These are phyloP conservation scores for Pachycephala philippinensis DNA, from an alignment of 2,113 vertebrate species.

Conservation along the genomic window DNA sequence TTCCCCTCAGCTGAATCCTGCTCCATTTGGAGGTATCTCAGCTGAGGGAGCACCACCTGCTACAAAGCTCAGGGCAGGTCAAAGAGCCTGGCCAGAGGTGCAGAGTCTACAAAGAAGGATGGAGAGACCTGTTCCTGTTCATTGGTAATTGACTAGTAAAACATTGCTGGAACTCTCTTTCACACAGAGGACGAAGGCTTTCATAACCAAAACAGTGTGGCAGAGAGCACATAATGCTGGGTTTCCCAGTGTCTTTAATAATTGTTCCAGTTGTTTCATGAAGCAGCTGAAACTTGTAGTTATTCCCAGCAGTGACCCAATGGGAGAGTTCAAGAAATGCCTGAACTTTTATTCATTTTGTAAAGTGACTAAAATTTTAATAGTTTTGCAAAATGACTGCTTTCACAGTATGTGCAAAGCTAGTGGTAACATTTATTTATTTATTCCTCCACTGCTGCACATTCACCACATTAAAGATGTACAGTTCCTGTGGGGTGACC, in stretches of 20 bases:
- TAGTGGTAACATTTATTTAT: background rate
- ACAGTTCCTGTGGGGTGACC: background rate
- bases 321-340: background rate
- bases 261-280: background rate
- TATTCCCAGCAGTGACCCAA: background rate
- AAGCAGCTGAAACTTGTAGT: background rate
- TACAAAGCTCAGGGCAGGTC: background rate
- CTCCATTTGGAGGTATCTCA: background rate
- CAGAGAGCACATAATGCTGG: background rate
- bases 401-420: background rate
- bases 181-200: background rate
- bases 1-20: background rate
- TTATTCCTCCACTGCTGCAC: background rate
- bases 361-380: background rate
- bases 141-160: background rate
- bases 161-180: background rate
- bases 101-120: background rate
- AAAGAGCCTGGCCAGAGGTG: background rate
- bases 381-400: background rate
- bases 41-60: background rate
- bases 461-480: background rate
- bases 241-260: background rate
- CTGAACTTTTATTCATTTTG: background rate
- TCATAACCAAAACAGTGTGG: background rate
- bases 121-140: background rate